Base-by-base conservation (phyloP, 2,113 vertebrate genomes). In the Sebastes fasciatus region DNA sequence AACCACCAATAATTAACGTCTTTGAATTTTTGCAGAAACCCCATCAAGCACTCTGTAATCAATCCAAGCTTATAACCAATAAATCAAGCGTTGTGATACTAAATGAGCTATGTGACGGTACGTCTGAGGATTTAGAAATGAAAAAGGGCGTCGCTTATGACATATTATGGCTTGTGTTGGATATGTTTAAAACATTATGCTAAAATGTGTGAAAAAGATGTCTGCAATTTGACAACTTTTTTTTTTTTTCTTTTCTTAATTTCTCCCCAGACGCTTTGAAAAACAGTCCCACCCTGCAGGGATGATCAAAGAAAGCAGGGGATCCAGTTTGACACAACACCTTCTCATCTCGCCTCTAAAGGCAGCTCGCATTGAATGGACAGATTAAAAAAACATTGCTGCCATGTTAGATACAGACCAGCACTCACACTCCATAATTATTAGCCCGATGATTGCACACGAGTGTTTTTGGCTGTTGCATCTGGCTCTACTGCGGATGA, bases 351-450 rank as follows among this genome's bases (percentile, higher is more conserved):
- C 3, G 64, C 77, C 67, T 83, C 89, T 77, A 68, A 89, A 90
- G 91, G 89, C 92, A 51, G 88, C 84, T 79, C 72, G 9, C 69
- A 68, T 58, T 90, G 82, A 89, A 88, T 89, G 89, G 91, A 89
- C 85, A 90, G 90, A 93, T 91, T 92, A 93, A 91, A 92, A 49
- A 92, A 89, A 90, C 88, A 90, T 91, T 82, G 87, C 86, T 89
- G 88, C 87, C 89, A 90, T 85, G 86, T 86, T 80, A 83, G 89
- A 86, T 82, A 86, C 86, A 88, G 87, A 85, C 88, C 91, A 85
- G 89, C 91, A 91, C 89, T 92, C 89, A 72, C 86, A 86, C 91
- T 91, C 89, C 88, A 90, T 94, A 93, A 93, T 92, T 93, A 93
- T 93, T 89, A 91, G 86, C 58, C 88, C 82, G 73, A 87, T 94